Base-by-base conservation (phyloP, 2,113 vertebrate species). In the Dasypus novemcinctus region DNA sequence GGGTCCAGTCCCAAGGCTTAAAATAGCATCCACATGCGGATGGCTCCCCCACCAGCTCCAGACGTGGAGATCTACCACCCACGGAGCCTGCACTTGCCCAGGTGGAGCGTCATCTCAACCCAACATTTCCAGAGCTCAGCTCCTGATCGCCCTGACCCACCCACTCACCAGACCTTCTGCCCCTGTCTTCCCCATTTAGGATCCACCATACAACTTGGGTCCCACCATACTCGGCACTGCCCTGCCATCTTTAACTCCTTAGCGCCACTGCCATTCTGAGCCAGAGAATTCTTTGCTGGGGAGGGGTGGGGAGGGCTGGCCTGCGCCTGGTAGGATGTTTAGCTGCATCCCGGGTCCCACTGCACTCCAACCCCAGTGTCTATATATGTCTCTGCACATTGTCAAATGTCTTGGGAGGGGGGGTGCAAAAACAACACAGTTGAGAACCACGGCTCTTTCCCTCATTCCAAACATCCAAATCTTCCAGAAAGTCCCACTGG, bases 281-380 rank as follows among this genome's bases (percentile, higher is more conserved):
- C 82, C n/a, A 36, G 18, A 23, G 57, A 59, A 13, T 38, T 12
- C 1, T 13, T 54, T 36, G 27, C 31, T 18, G 20, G 36, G 23
- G 14, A 23, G 57, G 57, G 54, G 0, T 3, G 9, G n/a, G 14
- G 59, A 43, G 20, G 3, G 54, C 7, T 2, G 43, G 21, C 14
- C 38, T 1, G 43, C 4, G 11, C 23, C 20, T 1, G 10, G 12
- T 0, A 59, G 14, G 78, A 5, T 25, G 31, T 31, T 75, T 4
- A 41, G 66, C 52, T 29, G 63, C 36, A 52, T 4, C 12, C 12
- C 14, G 2, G 14, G 88, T 20, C 20, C 61, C 20, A 8, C 38
- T 7, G 7, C 27, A 29, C n/a, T 18, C 21, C 76, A 9, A 66
- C 27, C 61, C 11, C 20, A 63, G 49, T 36, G 78, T 29, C 36